phyloP scores from a whole-genome alignment of 1,140 invertebrate genomes.

The Drosophila parvula region DNA sequence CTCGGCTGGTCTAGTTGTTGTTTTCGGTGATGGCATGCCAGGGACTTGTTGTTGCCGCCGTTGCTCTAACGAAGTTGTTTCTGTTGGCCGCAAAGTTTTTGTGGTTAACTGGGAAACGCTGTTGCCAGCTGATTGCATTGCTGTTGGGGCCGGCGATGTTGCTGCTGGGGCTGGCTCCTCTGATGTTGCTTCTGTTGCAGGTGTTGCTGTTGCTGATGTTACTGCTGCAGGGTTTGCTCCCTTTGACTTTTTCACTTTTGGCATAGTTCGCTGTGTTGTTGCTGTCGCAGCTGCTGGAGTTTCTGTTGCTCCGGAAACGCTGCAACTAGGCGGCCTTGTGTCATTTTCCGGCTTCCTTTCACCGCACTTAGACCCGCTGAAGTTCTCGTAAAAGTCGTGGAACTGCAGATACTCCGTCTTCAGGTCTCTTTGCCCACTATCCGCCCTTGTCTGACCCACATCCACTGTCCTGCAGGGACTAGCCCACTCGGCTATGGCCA shows the following conservation, averaged over 20 bases:
- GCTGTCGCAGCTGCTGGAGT: slow-evolving; percentile 19
- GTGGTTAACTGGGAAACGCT: slow-evolving; percentile 67
- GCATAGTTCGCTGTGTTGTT: slow-evolving; percentile 44
- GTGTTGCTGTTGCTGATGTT: slow-evolving; percentile 10
- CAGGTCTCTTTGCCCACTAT: slow-evolving; percentile 44
- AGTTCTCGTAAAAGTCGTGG: slow-evolving; percentile 70
- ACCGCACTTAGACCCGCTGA: slow-evolving; percentile 41
- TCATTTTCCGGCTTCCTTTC: slow-evolving; percentile 19
- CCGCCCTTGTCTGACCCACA: slow-evolving; percentile 36
- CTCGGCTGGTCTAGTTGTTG: slow-evolving; percentile 30
- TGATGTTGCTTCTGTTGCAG: slow-evolving; percentile 4
- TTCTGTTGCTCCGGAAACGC: slow-evolving; percentile 11
- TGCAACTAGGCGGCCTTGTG: slow-evolving; percentile 54
- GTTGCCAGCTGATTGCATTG: slow-evolving; percentile 69
- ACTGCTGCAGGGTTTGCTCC: slow-evolving; percentile 13
- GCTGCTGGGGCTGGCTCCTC: neutral
- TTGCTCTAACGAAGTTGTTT: slow-evolving; percentile 78
- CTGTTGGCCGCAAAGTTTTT: slow-evolving; percentile 77
- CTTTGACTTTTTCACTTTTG: slow-evolving; percentile 69
- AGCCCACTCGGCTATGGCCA: slow-evolving; percentile 82
- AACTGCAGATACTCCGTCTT: slow-evolving; percentile 65
- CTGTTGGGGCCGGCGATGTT: slow-evolving; percentile 30
- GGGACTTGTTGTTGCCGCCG: slow-evolving; percentile 57
- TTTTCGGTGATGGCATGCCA: slow-evolving; percentile 60
- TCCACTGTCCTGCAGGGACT: slow-evolving; percentile 72